Percentiles rank a stretch among this genome's conserved stretches.
phyloP scores from a whole-genome alignment of 92 coral and sea anemone genomes.

The Ricordea florida region DNA sequence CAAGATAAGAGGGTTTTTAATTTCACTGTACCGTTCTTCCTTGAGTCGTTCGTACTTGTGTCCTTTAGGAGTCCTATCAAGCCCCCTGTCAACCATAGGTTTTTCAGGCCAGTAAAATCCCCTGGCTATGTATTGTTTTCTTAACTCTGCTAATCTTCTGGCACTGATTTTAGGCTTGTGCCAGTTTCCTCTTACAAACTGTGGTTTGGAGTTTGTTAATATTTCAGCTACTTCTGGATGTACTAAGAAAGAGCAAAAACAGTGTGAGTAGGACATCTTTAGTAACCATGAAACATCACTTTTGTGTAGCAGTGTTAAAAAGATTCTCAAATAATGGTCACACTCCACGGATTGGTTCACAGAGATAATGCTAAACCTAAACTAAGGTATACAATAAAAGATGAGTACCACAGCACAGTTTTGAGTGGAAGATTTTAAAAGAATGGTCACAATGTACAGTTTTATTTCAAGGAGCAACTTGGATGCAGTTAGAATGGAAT shows the following conservation, averaged over 20 bases:
- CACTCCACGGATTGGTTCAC: too few species aligned
- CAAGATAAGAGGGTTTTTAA: too few species aligned
- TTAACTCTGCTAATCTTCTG: conserved; percentile 75
- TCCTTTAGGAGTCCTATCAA: conserved; percentile 88
- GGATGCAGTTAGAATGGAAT: too few species aligned
- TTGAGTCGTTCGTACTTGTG: conserved; percentile 75
- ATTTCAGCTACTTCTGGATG: conserved; percentile 82
- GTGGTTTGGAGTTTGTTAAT: conserved; percentile 80
- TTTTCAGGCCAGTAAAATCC: conserved; percentile 95
- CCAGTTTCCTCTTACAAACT: conserved; percentile 78
- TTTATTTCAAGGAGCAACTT: too few species aligned
- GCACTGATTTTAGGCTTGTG: conserved; percentile 92
- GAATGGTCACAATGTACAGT: too few species aligned
- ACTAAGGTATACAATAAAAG: too few species aligned
- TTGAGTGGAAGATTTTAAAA: too few species aligned
- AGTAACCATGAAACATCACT: not conserved
- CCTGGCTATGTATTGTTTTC: conserved; percentile 71
- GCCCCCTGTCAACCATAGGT: conserved; percentile 83
- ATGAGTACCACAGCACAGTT: too few species aligned
- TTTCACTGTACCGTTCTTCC: conserved; percentile 78
- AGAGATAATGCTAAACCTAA: too few species aligned
- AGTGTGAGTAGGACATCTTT: not conserved
- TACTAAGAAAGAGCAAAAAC: conserved; percentile 34
- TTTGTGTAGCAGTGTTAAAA: too few species aligned
- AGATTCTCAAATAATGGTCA: too few species aligned